phyloP scores from a whole-genome alignment of 2,888 invertebrate species.

The Leucania comma region DNA sequence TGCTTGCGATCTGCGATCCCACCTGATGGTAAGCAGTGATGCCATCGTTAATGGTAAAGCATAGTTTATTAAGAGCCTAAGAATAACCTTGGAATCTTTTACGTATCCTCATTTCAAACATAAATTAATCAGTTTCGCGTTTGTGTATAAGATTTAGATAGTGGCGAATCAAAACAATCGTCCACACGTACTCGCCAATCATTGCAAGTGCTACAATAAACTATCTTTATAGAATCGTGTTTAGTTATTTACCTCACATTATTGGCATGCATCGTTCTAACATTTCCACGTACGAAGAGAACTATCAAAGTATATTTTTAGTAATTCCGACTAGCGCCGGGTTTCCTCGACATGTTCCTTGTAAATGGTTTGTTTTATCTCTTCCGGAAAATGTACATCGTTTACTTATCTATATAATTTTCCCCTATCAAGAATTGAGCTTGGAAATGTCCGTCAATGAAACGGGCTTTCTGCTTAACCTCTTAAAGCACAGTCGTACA shows the following conservation, averaged over 20 bases:
- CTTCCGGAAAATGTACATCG: slow-evolving; percentile 41
- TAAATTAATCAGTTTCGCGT: neutral
- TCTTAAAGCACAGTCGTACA: neutral
- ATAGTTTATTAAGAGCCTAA: too few species aligned
- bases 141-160: neutral
- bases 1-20: too few species aligned
- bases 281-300: slow-evolving; percentile 53
- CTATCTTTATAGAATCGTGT: slow-evolving; percentile 22
- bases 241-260: slow-evolving; percentile 43
- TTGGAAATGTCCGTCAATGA: slow-evolving; percentile 4
- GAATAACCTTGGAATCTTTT: neutral
- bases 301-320: slow-evolving; percentile 62
- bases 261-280: slow-evolving; percentile 31
- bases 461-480: neutral
- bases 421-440: neutral
- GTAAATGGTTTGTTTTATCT: slow-evolving; percentile 50
- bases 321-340: slow-evolving; percentile 51
- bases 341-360: slow-evolving; percentile 58
- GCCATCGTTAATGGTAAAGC: too few species aligned
- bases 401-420: slow-evolving; percentile 19
- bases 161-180: slow-evolving; percentile 8
- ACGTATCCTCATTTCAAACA: neutral
- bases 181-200: slow-evolving; percentile 10
- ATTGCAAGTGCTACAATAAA: slow-evolving; percentile 35
- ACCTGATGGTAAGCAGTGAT: too few species aligned